Base-by-base conservation (phyloP, 2,113 vertebrate genomes). In the Notiomystis cincta region DNA sequence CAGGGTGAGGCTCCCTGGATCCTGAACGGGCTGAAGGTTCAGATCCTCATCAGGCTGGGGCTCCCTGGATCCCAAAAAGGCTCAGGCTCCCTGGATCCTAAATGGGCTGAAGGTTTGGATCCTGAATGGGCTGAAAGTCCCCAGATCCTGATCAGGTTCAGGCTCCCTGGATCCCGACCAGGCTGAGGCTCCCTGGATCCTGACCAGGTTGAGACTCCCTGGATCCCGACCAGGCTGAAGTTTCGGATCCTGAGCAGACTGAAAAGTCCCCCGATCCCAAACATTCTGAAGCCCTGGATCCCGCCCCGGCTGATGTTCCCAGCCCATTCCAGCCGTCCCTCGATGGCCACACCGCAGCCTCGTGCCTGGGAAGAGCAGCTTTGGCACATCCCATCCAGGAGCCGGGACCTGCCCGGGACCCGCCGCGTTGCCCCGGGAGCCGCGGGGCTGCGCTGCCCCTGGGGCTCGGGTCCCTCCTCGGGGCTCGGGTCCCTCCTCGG, bases 321-420 rank as follows among this genome's bases (percentile, higher is more conserved):
- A 57, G 51, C 31, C 42, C 82, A 0, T 4, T 38, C 48, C 50
- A 19, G 28, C 69, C 4, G 58, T 5, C 47, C 47, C 47, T 2
- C 33, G 6, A 6, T 1, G 38, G 20, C 13, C 66, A 3, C 66
- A 7, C 0, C 4, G 50, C 10, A 48, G 1, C 1, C 4, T 6
- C 1, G 38, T 21, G 14, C 42, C 42, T 11, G 70, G 4, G 5
- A 35, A 3, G 31, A 9, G 42, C 82, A 42, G 24, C 50, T 48
- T 48, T 13, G 4, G 28, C 69, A 3, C 6, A 0, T 38, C 23
- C 51, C 40, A 13, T 7, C 40, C 47, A 1, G 1, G 38, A 35
- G 38, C 61, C 7, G 40, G 40, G 3, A 1, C 60, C 82, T 6
- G 58, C 37, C 65, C 18, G 30, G 19, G 2, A 0, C 44, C 64